Conservation (phyloP, 2,888 invertebrate genomes). For the Limnephilus auricula region DNA sequence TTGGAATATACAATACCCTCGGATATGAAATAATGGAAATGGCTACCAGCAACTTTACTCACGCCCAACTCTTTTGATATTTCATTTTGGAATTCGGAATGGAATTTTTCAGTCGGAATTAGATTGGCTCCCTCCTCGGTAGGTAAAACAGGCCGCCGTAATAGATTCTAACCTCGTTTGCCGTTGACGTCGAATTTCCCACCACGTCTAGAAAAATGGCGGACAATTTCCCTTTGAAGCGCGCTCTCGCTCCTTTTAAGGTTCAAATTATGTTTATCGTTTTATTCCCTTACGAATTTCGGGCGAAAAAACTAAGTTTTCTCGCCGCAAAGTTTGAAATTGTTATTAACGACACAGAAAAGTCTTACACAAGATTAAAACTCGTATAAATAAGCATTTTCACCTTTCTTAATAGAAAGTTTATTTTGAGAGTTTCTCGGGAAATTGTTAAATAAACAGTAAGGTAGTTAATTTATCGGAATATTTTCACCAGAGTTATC, state of each 20-base stretch:
- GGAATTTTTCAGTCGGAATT: conserved; percentile 64
- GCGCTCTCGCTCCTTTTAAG: conserved; percentile 63
- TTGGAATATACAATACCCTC: background rate
- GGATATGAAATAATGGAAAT: conserved; percentile 23
- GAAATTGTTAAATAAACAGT: conserved; percentile 8
- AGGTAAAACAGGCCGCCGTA: conserved; percentile 61
- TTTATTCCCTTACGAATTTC: conserved; percentile 66
- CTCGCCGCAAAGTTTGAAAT: conserved; percentile 60
- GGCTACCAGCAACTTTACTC: conserved; percentile 28
- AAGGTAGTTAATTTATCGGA: background rate
- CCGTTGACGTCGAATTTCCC: conserved; percentile 65
- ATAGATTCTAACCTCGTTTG: conserved; percentile 66
- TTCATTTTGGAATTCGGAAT: conserved; percentile 61
- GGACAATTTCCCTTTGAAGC: conserved; percentile 65
- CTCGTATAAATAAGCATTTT: conserved; percentile 44
- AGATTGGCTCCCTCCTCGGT: conserved; percentile 52
- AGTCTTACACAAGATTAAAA: conserved; percentile 44
- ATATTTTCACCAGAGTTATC: background rate
- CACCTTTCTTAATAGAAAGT: conserved; percentile 35
- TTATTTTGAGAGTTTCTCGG: conserved; percentile 24
- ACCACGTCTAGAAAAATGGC: conserved; percentile 65
- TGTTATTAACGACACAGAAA: conserved; percentile 56
- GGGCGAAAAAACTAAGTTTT: conserved; percentile 63
- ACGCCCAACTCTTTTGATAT: conserved; percentile 53
- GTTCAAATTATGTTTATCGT: conserved; percentile 66